Percentiles rank a stretch among this genome's conserved stretches.
phyloP scores from a whole-genome alignment of 1,140 invertebrate species.

The Zeugodacus cucurbitae region DNA sequence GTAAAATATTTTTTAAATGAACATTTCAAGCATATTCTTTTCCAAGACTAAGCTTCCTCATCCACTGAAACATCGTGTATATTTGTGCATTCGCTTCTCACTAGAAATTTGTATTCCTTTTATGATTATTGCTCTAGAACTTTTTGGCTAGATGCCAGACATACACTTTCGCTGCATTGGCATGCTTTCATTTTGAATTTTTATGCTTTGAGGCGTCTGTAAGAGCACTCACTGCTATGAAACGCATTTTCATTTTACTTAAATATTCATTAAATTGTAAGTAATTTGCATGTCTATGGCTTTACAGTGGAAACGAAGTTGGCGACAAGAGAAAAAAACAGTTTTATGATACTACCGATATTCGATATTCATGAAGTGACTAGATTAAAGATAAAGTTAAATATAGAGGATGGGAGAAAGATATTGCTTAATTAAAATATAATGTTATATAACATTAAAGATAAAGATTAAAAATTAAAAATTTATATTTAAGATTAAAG shows the following conservation, averaged over 20 bases:
- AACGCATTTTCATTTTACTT: neutral
- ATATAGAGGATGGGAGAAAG: too few relatives aligned
- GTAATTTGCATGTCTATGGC: constrained; percentile 17
- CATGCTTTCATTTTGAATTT: neutral
- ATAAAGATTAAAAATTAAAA: too few relatives aligned
- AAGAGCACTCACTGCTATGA: neutral
- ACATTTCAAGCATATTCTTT: too few relatives aligned
- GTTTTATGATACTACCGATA: neutral
- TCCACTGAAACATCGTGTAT: too few relatives aligned
- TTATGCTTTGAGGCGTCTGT: neutral
- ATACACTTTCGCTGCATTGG: neutral
- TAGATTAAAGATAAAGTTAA: too few relatives aligned
- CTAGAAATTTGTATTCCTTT: neutral
- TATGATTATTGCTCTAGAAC: neutral
- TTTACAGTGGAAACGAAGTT: neutral
- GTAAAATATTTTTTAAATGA: too few relatives aligned
- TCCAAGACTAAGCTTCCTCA: too few relatives aligned
- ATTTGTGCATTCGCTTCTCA: too few relatives aligned
- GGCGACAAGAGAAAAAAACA: neutral
- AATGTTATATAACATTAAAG: too few relatives aligned
- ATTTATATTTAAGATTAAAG: too few relatives aligned
- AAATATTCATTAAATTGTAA: constrained; percentile 20
- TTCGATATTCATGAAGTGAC: too few relatives aligned
- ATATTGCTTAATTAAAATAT: too few relatives aligned
- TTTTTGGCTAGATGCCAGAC: neutral